Conservation (phyloP, 1,140 invertebrate genomes). For the Grapholita molesta region DNA sequence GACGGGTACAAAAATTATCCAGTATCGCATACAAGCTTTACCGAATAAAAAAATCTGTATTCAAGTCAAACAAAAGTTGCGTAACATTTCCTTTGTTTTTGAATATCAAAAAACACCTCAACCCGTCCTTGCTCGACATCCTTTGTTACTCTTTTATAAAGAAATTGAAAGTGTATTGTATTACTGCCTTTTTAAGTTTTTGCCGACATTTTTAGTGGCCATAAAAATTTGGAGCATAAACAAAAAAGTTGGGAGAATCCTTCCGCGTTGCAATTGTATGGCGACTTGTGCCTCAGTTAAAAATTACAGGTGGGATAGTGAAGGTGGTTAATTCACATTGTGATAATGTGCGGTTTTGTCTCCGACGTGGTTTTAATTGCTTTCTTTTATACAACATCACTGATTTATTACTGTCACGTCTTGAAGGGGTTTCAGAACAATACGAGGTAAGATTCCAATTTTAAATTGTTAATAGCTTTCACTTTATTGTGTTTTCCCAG, state of each 20-base stretch:
- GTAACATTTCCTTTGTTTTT: slow-evolving; percentile 51
- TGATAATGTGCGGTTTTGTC: slow-evolving; percentile 68
- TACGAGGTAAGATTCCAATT: slow-evolving; percentile 36
- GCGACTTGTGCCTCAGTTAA: slow-evolving; percentile 52
- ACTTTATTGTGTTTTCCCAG: neutral
- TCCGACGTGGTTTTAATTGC: slow-evolving; percentile 54
- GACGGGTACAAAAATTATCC: slow-evolving; percentile 4
- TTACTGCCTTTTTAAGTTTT: slow-evolving; percentile 51
- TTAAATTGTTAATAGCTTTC: slow-evolving; percentile 16
- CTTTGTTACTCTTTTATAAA: slow-evolving; percentile 64
- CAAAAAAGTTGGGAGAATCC: slow-evolving; percentile 59
- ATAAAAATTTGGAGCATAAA: slow-evolving; percentile 74
- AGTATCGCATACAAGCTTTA: slow-evolving; percentile 11
- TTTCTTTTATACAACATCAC: slow-evolving; percentile 67
- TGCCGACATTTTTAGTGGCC: slow-evolving; percentile 58
- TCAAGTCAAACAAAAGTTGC: slow-evolving; percentile 55
- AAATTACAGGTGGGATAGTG: slow-evolving; percentile 74
- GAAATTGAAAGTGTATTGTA: slow-evolving; percentile 75
- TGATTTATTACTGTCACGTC: slow-evolving; percentile 62
- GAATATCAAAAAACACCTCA: slow-evolving; percentile 71
- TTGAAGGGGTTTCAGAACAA: slow-evolving; percentile 26
- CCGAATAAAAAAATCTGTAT: slow-evolving; percentile 35
- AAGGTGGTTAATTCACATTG: slow-evolving; percentile 64
- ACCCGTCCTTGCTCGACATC: slow-evolving; percentile 33
- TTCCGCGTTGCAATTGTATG: slow-evolving; percentile 65